These are phyloP conservation scores for Darevskia nairensis DNA, from an alignment of 2,797 vertebrate species.

Conservation along the genomic window DNA sequence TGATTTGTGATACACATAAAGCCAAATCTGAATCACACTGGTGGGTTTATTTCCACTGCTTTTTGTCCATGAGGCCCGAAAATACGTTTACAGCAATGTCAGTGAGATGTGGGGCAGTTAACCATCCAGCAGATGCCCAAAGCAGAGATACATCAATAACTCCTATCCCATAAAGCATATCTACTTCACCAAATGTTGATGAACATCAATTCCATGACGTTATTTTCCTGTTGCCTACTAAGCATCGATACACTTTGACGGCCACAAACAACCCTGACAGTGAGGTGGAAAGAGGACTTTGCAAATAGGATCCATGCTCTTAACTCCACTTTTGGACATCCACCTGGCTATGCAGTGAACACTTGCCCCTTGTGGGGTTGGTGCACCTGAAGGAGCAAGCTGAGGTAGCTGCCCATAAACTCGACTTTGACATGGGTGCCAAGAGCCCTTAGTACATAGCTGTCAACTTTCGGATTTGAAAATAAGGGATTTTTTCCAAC, in stretches of 20 bases:
- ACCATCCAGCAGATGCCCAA: not conserved
- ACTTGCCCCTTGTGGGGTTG: not conserved
- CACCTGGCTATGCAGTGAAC: not conserved
- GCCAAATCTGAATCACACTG: not conserved
- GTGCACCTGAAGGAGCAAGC: not conserved
- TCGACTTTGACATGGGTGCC: not conserved
- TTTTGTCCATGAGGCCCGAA: not conserved
- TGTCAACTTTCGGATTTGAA: no score
- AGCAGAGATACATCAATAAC: not conserved
- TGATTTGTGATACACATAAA: not conserved
- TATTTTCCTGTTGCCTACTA: not conserved
- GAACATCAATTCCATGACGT: not conserved
- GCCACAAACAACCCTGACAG: no score
- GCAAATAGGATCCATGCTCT: not conserved
- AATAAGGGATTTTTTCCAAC: no score
- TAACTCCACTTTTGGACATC: not conserved
- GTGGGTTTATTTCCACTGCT: not conserved
- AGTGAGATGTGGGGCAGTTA: not conserved
- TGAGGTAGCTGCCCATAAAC: not conserved
- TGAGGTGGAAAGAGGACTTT: no score
- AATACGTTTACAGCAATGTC: not conserved
- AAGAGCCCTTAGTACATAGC: not conserved
- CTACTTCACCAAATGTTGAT: not conserved
- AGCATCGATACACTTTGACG: not conserved
- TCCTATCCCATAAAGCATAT: not conserved